phyloP scores from a whole-genome alignment of 1,140 invertebrate genomes.

The Formica exsecta region DNA sequence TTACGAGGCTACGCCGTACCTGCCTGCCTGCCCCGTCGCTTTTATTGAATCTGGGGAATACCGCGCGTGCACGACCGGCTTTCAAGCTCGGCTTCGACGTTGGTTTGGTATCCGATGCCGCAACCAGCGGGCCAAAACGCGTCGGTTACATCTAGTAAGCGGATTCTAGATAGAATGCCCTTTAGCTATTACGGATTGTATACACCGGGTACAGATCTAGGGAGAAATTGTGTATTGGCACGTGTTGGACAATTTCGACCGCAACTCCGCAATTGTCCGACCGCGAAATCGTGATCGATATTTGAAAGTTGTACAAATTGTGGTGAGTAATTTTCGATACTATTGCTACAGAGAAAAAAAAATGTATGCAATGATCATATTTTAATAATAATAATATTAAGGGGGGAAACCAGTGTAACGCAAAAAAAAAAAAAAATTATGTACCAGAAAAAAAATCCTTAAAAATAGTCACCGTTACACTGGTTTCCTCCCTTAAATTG shows the following conservation, averaged over 20 bases:
- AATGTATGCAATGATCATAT: not conserved
- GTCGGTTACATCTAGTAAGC: constrained; percentile 2
- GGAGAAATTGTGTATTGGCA: not conserved
- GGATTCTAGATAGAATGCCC: constrained; percentile 41
- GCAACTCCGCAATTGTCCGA: not conserved
- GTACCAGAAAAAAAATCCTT: no score
- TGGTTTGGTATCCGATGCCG: constrained; percentile 33
- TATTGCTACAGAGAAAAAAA: not conserved
- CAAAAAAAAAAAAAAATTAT: not conserved
- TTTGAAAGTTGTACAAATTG: not conserved
- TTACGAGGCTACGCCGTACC: constrained; percentile 74
- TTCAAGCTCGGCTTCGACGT: constrained; percentile 32
- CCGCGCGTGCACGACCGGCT: constrained; percentile 52
- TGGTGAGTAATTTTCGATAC: not conserved
- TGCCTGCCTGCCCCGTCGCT: constrained; percentile 36
- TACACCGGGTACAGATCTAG: not conserved
- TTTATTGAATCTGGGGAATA: constrained; percentile 76
- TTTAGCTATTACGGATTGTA: constrained; percentile 10
- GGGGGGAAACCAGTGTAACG: no score
- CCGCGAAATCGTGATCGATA: not conserved
- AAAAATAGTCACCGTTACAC: no score
- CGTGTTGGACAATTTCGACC: constrained; percentile 9
- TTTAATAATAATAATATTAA: not conserved
- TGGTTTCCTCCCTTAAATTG: no score
- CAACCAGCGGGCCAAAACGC: not conserved